Evolutionary conservation across 2,113 vertebrate species (phyloP), one percentile per base, ranked within the genome.

Genomic region (Pyxicephalus adspersus): DNA sequence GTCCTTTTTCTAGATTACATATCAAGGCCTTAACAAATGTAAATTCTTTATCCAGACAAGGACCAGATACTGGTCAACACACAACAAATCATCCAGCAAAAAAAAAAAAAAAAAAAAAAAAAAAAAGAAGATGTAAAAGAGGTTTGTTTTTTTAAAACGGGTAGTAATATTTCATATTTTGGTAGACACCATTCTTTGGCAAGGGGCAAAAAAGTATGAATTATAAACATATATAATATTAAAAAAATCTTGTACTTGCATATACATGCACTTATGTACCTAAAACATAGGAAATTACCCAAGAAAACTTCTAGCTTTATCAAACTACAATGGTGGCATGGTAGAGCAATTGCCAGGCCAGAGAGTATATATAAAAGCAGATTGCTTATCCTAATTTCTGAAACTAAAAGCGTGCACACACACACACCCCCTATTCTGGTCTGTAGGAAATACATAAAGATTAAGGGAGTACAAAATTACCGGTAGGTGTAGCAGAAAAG

Each of bases 241-340:
- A n/a, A n/a, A n/a, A n/a, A n/a, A n/a, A n/a, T n/a, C n/a, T n/a
- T n/a, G n/a, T n/a, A n/a, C n/a, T n/a, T n/a, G n/a, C n/a, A n/a
- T n/a, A n/a, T n/a, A n/a, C n/a, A n/a, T n/a, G n/a, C 64, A 80
- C 22, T 57, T n/a, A 0, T 5, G 64, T 22, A 83, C 64, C 50
- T 76, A 72, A 83, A 64, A 80, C 31, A 23, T 8, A 68, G 64
- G 34, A 76, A 84, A 76, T 55, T 76, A 73, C 54, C 54, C 38
- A 77, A 23, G 64, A 84, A 76, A 80, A 83, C 70, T 19, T 72
- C 83, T 83, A 38, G 73, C 71, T 22, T 22, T 72, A 19, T 80
- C 77, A 80, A 52, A 76, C 58, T 58, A 68, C 64, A 15, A 18
- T 76, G 7, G 58, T 51, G 28, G 26, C 64, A 77, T 80, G 72